A percentile compares a stretch with the other conserved stretches of the same genome.
phyloP scores from a whole-genome alignment of 2,888 invertebrate species.

The Pachymerium ferrugineum region DNA sequence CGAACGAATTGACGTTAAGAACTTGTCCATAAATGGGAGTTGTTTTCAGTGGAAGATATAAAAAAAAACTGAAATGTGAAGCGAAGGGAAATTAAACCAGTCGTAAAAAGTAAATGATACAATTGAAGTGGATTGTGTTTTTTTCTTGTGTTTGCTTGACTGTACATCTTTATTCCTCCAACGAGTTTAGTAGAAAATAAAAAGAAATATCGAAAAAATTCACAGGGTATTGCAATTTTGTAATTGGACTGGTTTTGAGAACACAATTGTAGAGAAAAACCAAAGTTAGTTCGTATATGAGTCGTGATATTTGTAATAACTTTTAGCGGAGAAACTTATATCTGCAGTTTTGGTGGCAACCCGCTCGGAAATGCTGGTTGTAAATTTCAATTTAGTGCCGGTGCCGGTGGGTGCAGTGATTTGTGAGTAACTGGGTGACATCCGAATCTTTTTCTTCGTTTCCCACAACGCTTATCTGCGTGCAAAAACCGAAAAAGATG shows the following conservation, averaged over 20 bases:
- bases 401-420: constrained; percentile 27
- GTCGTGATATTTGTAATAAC: constrained; percentile 24
- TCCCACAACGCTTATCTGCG: constrained; percentile 24
- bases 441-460: constrained; percentile 27
- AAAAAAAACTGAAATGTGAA: neutral
- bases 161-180: neutral
- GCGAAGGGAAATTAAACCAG: neutral
- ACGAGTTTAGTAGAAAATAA: neutral
- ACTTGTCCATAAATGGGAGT: constrained; percentile 2
- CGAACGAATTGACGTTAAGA: constrained; percentile 12
- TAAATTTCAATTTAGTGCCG: constrained; percentile 22
- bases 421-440: constrained; percentile 23
- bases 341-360: constrained; percentile 25
- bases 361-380: constrained; percentile 27
- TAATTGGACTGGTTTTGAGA: neutral
- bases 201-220: neutral
- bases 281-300: constrained; percentile 20
- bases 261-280: constrained; percentile 21
- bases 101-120: neutral
- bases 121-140: neutral
- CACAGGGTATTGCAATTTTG: neutral
- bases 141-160: neutral
- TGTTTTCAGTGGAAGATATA: neutral
- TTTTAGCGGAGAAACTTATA: constrained; percentile 15
- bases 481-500: constrained; percentile 24